These are phyloP conservation scores for Pogonocherus hispidulus DNA, from an alignment of 2,888 invertebrate species.

Conservation along the genomic window DNA sequence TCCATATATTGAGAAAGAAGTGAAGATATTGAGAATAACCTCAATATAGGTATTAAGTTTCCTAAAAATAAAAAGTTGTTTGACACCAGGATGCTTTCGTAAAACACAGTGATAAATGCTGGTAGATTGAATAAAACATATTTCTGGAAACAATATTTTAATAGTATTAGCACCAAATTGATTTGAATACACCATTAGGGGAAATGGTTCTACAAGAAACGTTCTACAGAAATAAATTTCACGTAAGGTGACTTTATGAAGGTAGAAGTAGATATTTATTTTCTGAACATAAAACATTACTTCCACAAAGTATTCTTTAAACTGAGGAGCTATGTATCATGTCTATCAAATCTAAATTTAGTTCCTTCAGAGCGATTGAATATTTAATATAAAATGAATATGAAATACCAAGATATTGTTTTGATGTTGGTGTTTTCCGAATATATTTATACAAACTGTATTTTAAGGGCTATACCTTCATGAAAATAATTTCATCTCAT, in stretches of 20 bases:
- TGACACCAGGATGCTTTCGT: too few relatives aligned
- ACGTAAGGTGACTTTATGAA: background rate
- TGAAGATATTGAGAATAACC: too few relatives aligned
- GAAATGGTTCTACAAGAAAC: background rate
- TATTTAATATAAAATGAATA: constrained; percentile 11
- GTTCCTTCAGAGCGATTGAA: background rate
- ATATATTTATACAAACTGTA: background rate
- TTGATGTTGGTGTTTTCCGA: background rate
- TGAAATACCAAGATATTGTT: constrained; percentile 2
- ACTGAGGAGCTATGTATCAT: background rate
- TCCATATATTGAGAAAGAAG: too few relatives aligned
- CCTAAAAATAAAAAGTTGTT: too few relatives aligned
- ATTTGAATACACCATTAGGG: background rate
- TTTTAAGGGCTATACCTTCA: background rate
- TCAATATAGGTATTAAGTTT: too few relatives aligned
- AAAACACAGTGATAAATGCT: too few relatives aligned
- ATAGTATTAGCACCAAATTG: too few relatives aligned
- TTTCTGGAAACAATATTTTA: background rate
- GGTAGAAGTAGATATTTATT: background rate
- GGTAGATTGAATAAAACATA: background rate
- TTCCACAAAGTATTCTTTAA: background rate
- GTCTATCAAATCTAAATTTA: background rate
- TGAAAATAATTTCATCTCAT: background rate
- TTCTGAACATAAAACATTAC: background rate
- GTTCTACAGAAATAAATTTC: background rate